Base-by-base conservation (phyloP, 2,797 vertebrate genomes). In the Ibycter americanus region DNA sequence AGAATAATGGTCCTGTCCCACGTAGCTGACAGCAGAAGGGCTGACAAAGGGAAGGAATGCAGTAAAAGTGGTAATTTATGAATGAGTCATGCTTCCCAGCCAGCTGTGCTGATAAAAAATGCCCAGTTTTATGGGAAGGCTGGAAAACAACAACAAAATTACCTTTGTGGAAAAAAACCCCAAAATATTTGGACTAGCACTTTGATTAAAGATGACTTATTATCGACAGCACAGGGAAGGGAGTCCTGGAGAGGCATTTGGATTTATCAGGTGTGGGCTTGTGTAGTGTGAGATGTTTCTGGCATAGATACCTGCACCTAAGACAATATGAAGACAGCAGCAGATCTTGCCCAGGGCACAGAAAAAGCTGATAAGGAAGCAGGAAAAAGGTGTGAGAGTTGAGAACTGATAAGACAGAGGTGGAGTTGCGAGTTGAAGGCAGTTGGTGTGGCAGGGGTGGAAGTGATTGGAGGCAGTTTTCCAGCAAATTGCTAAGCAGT, bases 31-130 rank as follows among this genome's bases (percentile, higher is more conserved):
- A 92, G 88, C 90, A 87, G 52, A 90, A 87, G 77, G 52, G 88
- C 85, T 94, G 83, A 96, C 88, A 93, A 95, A 94, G 74, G 55
- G 70, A 90, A 96, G 78, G 77, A 80, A 90, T 27, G 83, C 83
- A 82, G 81, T 73, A 96, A 93, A 94, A 90, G 36, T 81, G 59
- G 90, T 94, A 90, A 95, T 95, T 96, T 90, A 89, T 91, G 74
- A 25, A 32, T 83, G 71, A 96, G 44, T 93, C 90, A 93, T 15
- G 40, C 55, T 93, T 94, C 66, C 73, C 78, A 95, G 52, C 73
- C 90, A 96, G 77, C 88, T 96, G 91, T 86, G 88, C 87, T 62
- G 47, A 91, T 89, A 93, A 95, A 91, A 93, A 93, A 88, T 34
- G n/a, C 59, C 47, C 40, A 68, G 5, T 93, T 89, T 85, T 71